phyloP scores from a whole-genome alignment of 2,797 vertebrate genomes.

The Syndactyla subalaris region DNA sequence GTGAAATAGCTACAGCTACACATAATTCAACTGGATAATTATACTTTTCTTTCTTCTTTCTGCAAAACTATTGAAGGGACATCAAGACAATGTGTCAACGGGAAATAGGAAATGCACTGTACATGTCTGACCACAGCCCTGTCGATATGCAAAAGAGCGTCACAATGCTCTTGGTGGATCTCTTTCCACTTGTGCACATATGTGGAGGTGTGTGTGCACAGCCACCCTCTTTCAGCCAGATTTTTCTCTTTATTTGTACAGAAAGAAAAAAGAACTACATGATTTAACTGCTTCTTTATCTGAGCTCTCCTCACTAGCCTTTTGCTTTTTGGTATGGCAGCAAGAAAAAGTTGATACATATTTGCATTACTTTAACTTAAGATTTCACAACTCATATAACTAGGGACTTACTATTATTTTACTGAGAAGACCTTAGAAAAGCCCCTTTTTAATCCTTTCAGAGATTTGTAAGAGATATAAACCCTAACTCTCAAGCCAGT shows the following conservation, averaged over 20 bases:
- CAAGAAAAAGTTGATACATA: not conserved
- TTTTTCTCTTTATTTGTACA: not conserved
- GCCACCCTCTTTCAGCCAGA: not conserved
- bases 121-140: not conserved
- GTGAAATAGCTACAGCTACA: not conserved
- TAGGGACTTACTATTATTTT: not conserved
- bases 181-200: not conserved
- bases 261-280: not conserved
- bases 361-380: constrained; percentile 12
- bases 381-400: not conserved
- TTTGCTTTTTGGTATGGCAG: not conserved
- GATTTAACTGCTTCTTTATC: constrained; percentile 24
- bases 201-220: not conserved
- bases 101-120: not conserved
- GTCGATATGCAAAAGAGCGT: not conserved
- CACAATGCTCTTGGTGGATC: not conserved
- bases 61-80: not conserved
- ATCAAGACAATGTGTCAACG: not conserved
- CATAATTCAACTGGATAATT: not conserved
- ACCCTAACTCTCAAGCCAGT: not conserved
- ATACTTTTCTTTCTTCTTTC: not conserved
- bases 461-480: not conserved
- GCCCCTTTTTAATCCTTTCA: rapidly evolving
- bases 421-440: not conserved
- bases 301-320: not conserved